These are phyloP conservation scores for Sebastes schlegelii DNA, from an alignment of 2,113 vertebrate genomes.

Conservation along the genomic window DNA sequence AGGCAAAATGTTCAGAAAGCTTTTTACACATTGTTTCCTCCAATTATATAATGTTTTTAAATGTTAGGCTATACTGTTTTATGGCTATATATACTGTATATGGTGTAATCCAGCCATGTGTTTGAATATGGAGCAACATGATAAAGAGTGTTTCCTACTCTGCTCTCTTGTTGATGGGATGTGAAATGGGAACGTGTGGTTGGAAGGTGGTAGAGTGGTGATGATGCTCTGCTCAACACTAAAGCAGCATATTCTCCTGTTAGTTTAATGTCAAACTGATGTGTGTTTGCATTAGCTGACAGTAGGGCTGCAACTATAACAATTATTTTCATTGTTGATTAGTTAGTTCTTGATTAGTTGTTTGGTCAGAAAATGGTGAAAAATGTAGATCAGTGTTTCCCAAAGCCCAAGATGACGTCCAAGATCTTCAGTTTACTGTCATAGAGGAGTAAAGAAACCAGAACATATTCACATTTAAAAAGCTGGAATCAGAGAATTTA, in stretches of 20 bases:
- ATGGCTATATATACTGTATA: neutral
- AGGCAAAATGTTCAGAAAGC: neutral
- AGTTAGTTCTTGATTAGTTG: too few species aligned
- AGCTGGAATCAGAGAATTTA: too few species aligned
- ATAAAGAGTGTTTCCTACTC: neutral
- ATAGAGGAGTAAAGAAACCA: too few species aligned
- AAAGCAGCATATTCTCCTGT: conserved; percentile 21
- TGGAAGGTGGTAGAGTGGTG: neutral
- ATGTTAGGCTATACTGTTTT: too few species aligned
- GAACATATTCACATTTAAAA: too few species aligned
- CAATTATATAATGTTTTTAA: neutral
- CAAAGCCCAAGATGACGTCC: too few species aligned
- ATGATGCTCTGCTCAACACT: neutral
- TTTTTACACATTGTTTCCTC: neutral
- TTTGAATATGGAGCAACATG: conserved; percentile 1
- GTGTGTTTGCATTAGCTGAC: neutral
- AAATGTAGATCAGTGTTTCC: too few species aligned
- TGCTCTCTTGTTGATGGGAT: conserved; percentile 20
- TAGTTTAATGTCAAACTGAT: conserved; percentile 1
- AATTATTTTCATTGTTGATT: too few species aligned
- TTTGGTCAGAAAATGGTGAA: too few species aligned
- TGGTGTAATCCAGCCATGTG: neutral
- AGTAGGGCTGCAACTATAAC: too few species aligned
- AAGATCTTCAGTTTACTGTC: too few species aligned
- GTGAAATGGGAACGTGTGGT: conserved; percentile 21